Conservation (phyloP, 2,888 invertebrate species). For the Prostheceraeus crozeri region DNA sequence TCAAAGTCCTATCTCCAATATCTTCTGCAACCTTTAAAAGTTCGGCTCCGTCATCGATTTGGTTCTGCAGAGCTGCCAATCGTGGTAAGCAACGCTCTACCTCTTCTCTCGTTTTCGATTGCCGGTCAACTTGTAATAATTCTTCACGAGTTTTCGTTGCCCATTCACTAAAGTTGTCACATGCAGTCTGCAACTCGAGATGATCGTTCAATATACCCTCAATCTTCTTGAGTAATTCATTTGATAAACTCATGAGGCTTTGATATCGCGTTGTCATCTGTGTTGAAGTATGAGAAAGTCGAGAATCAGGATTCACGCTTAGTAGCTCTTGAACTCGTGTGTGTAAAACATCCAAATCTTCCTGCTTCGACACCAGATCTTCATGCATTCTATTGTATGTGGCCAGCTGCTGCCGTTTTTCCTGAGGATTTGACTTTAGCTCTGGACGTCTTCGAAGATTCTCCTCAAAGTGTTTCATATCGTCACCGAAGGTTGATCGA, state of each 20-base stretch:
- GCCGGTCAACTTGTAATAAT: neutral
- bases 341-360: conserved; percentile 11
- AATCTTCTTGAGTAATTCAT: conserved; percentile 2
- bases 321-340: conserved; percentile 10
- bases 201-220: neutral
- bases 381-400: conserved; percentile 1
- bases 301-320: conserved; percentile 11
- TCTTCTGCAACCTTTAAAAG: too few species aligned
- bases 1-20: too few species aligned
- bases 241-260: conserved; percentile 44
- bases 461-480: too few species aligned
- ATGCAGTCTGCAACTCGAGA: neutral
- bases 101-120: too few species aligned
- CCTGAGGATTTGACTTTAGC: neutral
- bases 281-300: conserved; percentile 47
- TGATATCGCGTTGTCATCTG: conserved; percentile 72
- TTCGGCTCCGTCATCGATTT: too few species aligned
- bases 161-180: neutral
- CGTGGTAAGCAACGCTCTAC: too few species aligned
- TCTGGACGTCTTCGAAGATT: too few species aligned
- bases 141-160: neutral
- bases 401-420: neutral
- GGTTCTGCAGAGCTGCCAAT: too few species aligned
- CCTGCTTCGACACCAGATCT: neutral
- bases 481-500: too few species aligned